Evolutionary conservation across 1,140 invertebrate species (phyloP).

Genomic region (Sitophilus oryzae): DNA sequence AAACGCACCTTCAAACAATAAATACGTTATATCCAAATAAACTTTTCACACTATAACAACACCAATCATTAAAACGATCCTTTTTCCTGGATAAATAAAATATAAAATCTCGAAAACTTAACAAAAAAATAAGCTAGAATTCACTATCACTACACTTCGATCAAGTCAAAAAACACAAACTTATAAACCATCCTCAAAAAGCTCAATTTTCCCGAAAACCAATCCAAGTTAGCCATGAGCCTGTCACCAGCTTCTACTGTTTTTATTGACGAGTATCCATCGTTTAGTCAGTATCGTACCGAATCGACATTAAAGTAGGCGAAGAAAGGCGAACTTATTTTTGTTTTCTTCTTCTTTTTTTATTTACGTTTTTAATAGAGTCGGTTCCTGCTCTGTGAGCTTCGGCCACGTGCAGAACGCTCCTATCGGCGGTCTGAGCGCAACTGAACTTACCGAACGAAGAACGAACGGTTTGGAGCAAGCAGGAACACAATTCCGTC

Average conservation of each 20-base stretch:
- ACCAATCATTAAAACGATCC: too few relatives aligned
- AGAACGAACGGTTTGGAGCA: slow-evolving; percentile 9
- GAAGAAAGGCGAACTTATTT: not conserved
- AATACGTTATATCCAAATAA: too few relatives aligned
- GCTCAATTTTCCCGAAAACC: slow-evolving; percentile 6
- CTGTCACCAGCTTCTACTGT: slow-evolving; percentile 12
- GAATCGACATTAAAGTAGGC: too few relatives aligned
- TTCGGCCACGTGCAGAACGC: not conserved
- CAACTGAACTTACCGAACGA: slow-evolving; percentile 16
- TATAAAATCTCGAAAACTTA: slow-evolving; percentile 9
- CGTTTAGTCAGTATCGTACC: slow-evolving; percentile 17
- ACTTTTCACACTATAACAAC: too few relatives aligned
- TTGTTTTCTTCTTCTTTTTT: not conserved
- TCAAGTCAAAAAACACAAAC: slow-evolving; percentile 2
- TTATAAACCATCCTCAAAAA: slow-evolving; percentile 10
- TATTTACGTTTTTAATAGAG: too few relatives aligned
- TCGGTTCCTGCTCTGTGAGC: too few relatives aligned
- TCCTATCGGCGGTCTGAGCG: slow-evolving; percentile 11
- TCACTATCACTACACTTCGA: slow-evolving; percentile 8
- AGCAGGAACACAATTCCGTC: slow-evolving; percentile 18
- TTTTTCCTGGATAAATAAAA: too few relatives aligned
- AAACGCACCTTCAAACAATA: slow-evolving; percentile 2
- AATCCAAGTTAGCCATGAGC: slow-evolving; percentile 9
- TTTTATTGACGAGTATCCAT: slow-evolving; percentile 14
- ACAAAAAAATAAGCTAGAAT: too few relatives aligned